A percentile compares a stretch with the other conserved stretches of the same genome.
Evolutionary conservation across 2,888 invertebrate genomes (phyloP).

Genomic region (Anodontia alba): DNA sequence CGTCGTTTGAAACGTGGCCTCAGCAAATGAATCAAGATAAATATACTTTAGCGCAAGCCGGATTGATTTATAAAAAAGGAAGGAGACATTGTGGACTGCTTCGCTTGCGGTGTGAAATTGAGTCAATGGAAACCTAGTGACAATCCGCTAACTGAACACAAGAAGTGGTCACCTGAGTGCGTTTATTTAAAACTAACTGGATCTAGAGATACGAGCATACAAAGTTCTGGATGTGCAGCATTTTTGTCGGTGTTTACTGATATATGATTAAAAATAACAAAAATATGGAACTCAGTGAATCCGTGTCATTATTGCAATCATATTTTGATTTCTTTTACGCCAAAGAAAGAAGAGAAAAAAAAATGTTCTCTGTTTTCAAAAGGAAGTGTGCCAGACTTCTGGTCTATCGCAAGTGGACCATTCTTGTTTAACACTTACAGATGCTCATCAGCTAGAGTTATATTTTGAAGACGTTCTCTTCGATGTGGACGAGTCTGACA

Average conservation of each 20-base stretch:
- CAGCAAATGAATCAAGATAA: slow-evolving; percentile 40
- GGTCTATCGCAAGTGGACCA: slow-evolving; percentile 40
- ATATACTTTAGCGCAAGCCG: slow-evolving; percentile 34
- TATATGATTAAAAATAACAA: neutral
- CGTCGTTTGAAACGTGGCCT: slow-evolving; percentile 36
- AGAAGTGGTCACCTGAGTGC: slow-evolving; percentile 36
- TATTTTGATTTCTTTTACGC: slow-evolving; percentile 52
- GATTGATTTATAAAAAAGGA: slow-evolving; percentile 44
- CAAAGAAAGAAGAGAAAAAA: slow-evolving; percentile 28
- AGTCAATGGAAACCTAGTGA: slow-evolving; percentile 35
- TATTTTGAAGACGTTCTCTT: slow-evolving; percentile 46
- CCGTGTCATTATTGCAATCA: slow-evolving; percentile 34
- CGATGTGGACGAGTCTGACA: slow-evolving; percentile 27
- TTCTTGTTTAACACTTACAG: slow-evolving; percentile 27
- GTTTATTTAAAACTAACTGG: slow-evolving; percentile 35
- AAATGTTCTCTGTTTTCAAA: slow-evolving; percentile 30
- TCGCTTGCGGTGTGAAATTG: slow-evolving; percentile 40
- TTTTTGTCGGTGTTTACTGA: neutral
- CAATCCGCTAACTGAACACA: slow-evolving; percentile 30
- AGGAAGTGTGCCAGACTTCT: slow-evolving; percentile 31
- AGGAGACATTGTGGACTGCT: slow-evolving; percentile 48
- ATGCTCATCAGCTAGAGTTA: slow-evolving; percentile 30
- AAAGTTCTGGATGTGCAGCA: slow-evolving; percentile 2
- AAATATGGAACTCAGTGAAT: slow-evolving; percentile 31
- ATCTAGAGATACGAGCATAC: neutral